phyloP scores from a whole-genome alignment of 1,140 invertebrate genomes.

The Macrosteles quadrilineatus region DNA sequence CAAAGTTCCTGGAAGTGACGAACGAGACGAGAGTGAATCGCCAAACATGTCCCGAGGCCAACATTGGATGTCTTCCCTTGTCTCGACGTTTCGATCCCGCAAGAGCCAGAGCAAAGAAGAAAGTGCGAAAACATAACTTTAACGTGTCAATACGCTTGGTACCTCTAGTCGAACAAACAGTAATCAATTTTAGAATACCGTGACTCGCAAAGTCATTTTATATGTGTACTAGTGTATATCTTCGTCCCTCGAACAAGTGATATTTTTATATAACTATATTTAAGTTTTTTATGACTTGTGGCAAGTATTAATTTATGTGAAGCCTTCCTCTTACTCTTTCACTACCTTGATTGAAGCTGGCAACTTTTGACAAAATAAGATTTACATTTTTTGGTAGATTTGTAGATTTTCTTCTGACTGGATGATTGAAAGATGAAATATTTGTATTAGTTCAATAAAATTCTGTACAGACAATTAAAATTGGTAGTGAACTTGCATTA shows the following conservation, averaged over 20 bases:
- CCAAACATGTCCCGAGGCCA: constrained; percentile 13
- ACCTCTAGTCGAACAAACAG: constrained; percentile 24
- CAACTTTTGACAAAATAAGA: not conserved
- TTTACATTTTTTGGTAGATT: not conserved
- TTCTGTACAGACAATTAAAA: too few relatives aligned
- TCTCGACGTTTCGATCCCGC: constrained; percentile 26
- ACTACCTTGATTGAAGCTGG: not conserved
- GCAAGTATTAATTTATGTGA: not conserved
- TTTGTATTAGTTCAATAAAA: too few relatives aligned
- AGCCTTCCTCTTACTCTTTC: not conserved
- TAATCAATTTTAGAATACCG: constrained; percentile 8
- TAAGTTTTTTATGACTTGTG: not conserved
- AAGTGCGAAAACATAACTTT: constrained; percentile 31
- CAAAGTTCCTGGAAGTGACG: not conserved
- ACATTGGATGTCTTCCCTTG: constrained; percentile 31
- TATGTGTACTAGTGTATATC: constrained; percentile 8
- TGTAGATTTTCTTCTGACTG: not conserved
- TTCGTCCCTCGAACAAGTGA: constrained; percentile 3
- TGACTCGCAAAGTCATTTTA: not conserved
- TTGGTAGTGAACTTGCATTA: too few relatives aligned
- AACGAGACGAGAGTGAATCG: not conserved
- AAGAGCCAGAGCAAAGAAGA: constrained; percentile 29
- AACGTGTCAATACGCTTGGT: constrained; percentile 12
- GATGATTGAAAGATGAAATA: not conserved
- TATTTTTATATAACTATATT: constrained; percentile 15